Evolutionary conservation across 2,797 vertebrate species (phyloP).

Genomic region (Sebastes steindachneri): DNA sequence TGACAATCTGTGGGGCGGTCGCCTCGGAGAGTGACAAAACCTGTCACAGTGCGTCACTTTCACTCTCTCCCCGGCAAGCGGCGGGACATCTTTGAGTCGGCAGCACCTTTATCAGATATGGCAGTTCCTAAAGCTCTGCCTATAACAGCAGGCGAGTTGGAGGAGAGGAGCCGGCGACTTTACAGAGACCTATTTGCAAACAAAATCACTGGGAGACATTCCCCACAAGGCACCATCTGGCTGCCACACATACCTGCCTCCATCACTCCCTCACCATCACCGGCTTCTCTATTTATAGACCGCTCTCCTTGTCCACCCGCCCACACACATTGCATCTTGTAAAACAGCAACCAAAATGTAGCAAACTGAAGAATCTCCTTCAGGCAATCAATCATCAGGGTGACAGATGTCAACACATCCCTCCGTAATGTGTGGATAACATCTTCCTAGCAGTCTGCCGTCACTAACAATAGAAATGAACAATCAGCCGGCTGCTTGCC

Average conservation of each 20-base stretch:
- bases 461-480: conserved; percentile 57
- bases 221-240: conserved; percentile 81
- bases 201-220: conserved; percentile 81
- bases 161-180: conserved; percentile 64
- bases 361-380: conserved; percentile 59
- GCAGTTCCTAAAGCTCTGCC: conserved; percentile 76
- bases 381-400: conserved; percentile 65
- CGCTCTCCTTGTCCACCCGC: conserved; percentile 51
- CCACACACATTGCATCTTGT: conserved; percentile 62
- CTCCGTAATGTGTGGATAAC: conserved; percentile 55
- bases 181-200: conserved; percentile 82
- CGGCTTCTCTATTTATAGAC: conserved; percentile 69
- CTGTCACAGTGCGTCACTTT: conserved; percentile 79
- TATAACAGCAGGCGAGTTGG: conserved; percentile 68
- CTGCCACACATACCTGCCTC: conserved; percentile 75
- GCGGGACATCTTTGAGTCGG: conserved; percentile 72
- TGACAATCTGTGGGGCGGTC: conserved; percentile 75
- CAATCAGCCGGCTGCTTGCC: conserved; percentile 43
- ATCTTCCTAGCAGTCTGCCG: conserved; percentile 51
- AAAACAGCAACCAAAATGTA: conserved; percentile 67
- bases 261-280: conserved; percentile 65
- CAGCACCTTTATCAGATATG: conserved; percentile 79
- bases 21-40: conserved; percentile 80
- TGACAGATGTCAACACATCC: conserved; percentile 67
- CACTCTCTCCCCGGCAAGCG: conserved; percentile 67